Conservation (phyloP, 2,113 vertebrate genomes). For the Cephalopterus ornatus region DNA sequence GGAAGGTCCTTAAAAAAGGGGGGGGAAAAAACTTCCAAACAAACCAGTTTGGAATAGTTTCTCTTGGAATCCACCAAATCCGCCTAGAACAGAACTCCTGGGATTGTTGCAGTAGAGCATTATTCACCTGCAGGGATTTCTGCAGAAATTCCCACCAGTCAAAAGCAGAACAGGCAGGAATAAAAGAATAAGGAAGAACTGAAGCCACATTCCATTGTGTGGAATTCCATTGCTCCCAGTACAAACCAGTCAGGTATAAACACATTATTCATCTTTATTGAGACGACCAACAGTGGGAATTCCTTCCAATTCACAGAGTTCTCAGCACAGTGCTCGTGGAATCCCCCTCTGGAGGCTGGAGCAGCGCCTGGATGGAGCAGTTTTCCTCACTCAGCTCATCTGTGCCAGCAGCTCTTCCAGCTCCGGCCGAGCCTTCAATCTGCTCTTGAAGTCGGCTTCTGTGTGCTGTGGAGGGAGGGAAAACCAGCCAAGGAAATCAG, state of each 20-base stretch:
- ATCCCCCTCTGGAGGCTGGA: background rate
- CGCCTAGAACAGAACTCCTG: background rate
- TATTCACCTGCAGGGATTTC: background rate
- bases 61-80: background rate
- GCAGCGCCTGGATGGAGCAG: background rate
- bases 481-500: background rate
- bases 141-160: background rate
- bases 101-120: background rate
- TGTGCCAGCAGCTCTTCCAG: conserved; percentile 85
- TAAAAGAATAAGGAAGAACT: background rate
- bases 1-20: background rate
- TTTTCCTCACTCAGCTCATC: conserved; percentile 63
- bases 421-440: conserved; percentile 87
- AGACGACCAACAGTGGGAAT: background rate
- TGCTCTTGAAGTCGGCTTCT: conserved; percentile 79
- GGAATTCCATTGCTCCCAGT: background rate
- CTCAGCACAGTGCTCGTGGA: background rate
- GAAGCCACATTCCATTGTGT: background rate
- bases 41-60: background rate
- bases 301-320: accelerated
- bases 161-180: background rate
- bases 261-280: background rate
- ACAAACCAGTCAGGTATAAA: background rate
- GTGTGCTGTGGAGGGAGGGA: conserved; percentile 76
- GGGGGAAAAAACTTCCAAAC: background rate